Percentiles rank a stretch among this genome's conserved stretches.
Conservation (phyloP, 2,888 invertebrate genomes). For the Orchesella flavescens region DNA sequence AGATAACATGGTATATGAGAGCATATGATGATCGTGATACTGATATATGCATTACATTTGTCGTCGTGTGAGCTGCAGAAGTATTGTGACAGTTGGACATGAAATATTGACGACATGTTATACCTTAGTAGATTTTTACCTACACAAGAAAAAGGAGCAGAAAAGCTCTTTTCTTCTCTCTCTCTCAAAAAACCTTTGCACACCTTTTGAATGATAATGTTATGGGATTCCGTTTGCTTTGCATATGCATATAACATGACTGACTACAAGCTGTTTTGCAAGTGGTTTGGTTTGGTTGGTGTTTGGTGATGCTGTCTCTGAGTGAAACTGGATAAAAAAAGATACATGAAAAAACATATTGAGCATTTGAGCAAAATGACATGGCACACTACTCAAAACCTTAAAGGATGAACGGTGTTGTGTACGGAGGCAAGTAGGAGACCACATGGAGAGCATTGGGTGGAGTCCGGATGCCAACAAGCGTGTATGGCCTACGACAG, state of each 20-base stretch:
- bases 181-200: neutral
- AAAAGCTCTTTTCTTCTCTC: neutral
- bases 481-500: slow-evolving; percentile 32
- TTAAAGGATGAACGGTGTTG: neutral
- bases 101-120: slow-evolving; percentile 55
- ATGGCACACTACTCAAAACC: slow-evolving; percentile 29
- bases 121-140: slow-evolving; percentile 20
- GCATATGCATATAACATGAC: neutral
- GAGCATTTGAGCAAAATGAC: slow-evolving; percentile 57
- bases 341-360: slow-evolving; percentile 39
- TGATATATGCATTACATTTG: slow-evolving; percentile 46
- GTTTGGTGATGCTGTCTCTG: neutral
- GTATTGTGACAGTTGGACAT: slow-evolving; percentile 59
- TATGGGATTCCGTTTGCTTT: neutral
- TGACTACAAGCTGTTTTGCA: neutral
- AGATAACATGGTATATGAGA: neutral
- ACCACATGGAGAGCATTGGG: slow-evolving; percentile 41
- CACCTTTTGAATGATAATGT: neutral
- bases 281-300: neutral
- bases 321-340: neutral
- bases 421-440: neutral
- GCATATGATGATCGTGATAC: neutral
- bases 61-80: neutral
- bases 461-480: slow-evolving; percentile 50
- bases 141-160: neutral